Percentiles rank a stretch among this genome's conserved stretches.
These are phyloP conservation scores for Bombus picipes DNA, from an alignment of 1,140 invertebrate species.

Conservation along the genomic window DNA sequence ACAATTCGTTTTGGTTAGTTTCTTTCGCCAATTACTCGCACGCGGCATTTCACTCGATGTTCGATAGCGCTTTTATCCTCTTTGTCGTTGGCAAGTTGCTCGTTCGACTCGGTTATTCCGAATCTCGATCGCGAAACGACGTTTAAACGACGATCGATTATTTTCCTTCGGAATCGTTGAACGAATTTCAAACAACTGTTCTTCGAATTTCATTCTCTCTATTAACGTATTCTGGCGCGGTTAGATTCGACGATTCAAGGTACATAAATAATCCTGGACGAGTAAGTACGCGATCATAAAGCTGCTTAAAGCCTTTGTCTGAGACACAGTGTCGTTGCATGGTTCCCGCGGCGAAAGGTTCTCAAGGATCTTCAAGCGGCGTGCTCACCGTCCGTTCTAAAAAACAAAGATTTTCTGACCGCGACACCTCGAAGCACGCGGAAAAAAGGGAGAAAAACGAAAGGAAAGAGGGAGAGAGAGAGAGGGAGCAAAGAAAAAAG, in stretches of 20 bases:
- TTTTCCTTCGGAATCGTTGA: background rate
- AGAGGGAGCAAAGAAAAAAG: background rate
- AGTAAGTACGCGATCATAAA: no score
- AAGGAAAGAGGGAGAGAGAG: no score
- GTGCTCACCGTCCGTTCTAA: background rate
- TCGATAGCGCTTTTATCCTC: no score
- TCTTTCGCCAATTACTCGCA: background rate
- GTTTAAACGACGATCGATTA: no score
- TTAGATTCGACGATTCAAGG: no score
- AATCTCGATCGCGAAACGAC: no score
- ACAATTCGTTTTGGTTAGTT: conserved; percentile 12
- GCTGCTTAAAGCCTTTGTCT: background rate
- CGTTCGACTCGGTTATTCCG: background rate
- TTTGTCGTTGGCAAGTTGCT: background rate
- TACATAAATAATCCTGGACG: background rate
- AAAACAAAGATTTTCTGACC: conserved; percentile 25
- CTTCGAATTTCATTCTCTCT: background rate
- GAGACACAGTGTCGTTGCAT: background rate
- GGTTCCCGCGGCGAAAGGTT: conserved; percentile 5
- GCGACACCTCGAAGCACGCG: conserved; percentile 18
- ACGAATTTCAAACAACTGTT: background rate
- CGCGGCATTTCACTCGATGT: background rate
- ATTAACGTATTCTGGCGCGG: fast-evolving
- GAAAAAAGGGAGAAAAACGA: background rate
- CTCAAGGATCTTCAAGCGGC: conserved; percentile 4